A percentile compares a stretch with the other conserved stretches of the same genome.
phyloP scores from a whole-genome alignment of 2,888 invertebrate genomes.

The Andrena marginata region DNA sequence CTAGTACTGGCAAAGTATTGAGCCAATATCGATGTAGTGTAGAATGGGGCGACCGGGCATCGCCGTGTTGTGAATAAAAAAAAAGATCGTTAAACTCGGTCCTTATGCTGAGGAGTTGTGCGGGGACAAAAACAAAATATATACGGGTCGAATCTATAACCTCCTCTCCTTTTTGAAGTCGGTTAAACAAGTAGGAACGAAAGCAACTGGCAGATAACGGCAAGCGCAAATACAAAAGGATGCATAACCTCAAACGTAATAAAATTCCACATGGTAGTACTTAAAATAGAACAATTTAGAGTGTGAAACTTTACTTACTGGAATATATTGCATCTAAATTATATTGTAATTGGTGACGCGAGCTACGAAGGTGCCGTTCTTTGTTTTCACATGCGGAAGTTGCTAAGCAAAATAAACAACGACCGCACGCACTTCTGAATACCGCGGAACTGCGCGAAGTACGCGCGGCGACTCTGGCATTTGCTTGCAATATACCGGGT shows the following conservation, averaged over 20 bases:
- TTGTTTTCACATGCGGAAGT: constrained; percentile 5
- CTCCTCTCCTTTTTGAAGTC: too few relatives aligned
- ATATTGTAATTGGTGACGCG: constrained; percentile 16
- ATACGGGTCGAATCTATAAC: too few relatives aligned
- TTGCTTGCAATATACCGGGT: not conserved
- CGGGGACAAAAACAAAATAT: too few relatives aligned
- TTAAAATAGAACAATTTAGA: not conserved
- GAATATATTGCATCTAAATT: constrained; percentile 76
- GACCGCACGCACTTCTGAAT: constrained; percentile 5
- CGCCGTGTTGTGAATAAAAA: too few relatives aligned
- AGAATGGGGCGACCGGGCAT: too few relatives aligned
- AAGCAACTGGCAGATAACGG: not conserved
- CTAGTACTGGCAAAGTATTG: too few relatives aligned
- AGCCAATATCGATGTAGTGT: too few relatives aligned
- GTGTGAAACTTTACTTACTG: constrained; percentile 68
- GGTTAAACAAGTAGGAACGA: not conserved
- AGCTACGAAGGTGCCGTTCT: constrained; percentile 10
- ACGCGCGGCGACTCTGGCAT: too few relatives aligned
- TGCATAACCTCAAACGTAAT: constrained; percentile 37
- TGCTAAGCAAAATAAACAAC: constrained; percentile 39
- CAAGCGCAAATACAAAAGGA: not conserved
- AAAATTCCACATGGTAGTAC: not conserved
- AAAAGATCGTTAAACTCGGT: too few relatives aligned
- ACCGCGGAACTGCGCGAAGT: not conserved
- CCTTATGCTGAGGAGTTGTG: too few relatives aligned